Percentiles rank a stretch among this genome's conserved stretches.
These are phyloP conservation scores for Mandrillus leucophaeus DNA, from an alignment of 2,113 vertebrate genomes.

Conservation along the genomic window DNA sequence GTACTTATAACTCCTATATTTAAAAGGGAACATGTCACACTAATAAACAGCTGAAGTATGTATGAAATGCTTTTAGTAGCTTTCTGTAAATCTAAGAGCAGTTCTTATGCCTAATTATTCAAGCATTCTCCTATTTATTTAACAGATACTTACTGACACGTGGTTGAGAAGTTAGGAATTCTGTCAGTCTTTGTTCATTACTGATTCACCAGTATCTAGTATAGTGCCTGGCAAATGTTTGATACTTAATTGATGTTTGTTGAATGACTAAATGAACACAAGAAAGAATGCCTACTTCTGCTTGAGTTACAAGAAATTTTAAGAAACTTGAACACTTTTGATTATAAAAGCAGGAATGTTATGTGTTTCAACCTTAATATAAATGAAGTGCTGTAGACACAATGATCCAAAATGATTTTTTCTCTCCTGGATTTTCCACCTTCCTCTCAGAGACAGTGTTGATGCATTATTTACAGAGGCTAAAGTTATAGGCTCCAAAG, in stretches of 20 bases:
- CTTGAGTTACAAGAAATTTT: not conserved
- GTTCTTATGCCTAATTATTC: not conserved
- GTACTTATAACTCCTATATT: not conserved
- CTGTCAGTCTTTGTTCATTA: not conserved
- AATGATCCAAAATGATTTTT: not conserved
- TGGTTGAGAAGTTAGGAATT: not conserved
- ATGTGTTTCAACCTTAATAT: not conserved
- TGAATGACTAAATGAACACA: not conserved
- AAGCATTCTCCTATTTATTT: not conserved
- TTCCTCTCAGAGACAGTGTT: not conserved
- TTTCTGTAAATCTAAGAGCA: not conserved
- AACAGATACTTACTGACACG: not conserved
- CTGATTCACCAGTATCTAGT: not conserved
- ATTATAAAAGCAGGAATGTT: not conserved
- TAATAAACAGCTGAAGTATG: not conserved
- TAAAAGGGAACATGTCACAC: not conserved
- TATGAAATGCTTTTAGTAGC: not conserved
- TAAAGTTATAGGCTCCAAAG: not conserved
- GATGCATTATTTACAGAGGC: not conserved
- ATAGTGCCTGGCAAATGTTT: not conserved
- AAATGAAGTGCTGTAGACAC: not conserved
- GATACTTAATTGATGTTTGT: not conserved
- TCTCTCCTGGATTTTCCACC: not conserved
- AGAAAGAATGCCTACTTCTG: not conserved
- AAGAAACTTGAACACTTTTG: not conserved